These are phyloP conservation scores for Tenrec ecaudatus DNA, from an alignment of 2,113 vertebrate species.

Conservation along the genomic window DNA sequence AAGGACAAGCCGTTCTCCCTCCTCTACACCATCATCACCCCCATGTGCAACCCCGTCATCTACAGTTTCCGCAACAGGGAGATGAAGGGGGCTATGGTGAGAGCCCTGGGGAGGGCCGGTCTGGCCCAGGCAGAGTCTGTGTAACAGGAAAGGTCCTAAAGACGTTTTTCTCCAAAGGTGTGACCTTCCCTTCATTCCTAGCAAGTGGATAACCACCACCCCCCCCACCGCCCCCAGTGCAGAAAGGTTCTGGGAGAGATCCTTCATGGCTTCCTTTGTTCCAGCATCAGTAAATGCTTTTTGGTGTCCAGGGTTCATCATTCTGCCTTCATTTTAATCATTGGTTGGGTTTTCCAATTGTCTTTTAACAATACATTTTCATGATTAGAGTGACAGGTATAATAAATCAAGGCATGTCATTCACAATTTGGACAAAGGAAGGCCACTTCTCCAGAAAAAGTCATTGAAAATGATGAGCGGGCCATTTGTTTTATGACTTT, in stretches of 20 bases:
- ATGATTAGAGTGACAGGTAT: not conserved
- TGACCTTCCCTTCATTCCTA: not conserved
- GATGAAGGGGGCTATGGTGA: not conserved
- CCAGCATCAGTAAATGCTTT: not conserved
- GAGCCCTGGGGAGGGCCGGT: not conserved
- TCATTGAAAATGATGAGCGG: not conserved
- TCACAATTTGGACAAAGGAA: not conserved
- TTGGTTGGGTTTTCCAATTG: not conserved
- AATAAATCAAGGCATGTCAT: not conserved
- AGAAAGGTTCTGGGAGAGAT: not conserved
- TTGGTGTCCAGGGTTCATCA: not conserved
- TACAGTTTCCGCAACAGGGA: not conserved
- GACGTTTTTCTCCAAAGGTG: not conserved
- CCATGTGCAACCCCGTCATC: constrained; percentile 2
- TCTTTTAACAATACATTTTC: not conserved
- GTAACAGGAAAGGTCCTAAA: not conserved
- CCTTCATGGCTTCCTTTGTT: not conserved
- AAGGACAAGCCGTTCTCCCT: not conserved
- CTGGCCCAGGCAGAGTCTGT: not conserved
- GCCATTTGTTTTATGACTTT: not conserved
- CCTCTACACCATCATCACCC: not conserved
- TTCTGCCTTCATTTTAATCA: not conserved
- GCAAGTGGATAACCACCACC: not conserved
- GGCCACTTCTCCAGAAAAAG: not conserved
- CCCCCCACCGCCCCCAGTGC: not conserved